These are phyloP conservation scores for Porites cylindrica DNA, from an alignment of 92 coral and sea anemone species.

Conservation along the genomic window DNA sequence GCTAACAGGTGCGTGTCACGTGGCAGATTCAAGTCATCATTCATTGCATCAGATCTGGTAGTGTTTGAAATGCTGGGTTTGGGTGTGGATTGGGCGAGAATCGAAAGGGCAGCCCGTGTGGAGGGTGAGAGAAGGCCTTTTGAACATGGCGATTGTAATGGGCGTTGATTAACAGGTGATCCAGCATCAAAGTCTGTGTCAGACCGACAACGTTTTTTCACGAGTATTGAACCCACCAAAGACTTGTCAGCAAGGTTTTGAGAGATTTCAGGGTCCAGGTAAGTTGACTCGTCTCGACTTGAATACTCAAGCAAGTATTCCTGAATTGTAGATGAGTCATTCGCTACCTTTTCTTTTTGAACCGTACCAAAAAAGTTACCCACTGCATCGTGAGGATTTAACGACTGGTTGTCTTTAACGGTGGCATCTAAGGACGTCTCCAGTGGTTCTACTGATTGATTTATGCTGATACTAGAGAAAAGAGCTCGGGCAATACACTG, in stretches of 20 bases:
- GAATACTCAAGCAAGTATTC: conserved; percentile 30
- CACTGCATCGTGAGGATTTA: background rate
- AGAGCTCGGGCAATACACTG: conserved; percentile 49
- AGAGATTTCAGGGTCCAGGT: background rate
- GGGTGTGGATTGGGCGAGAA: conserved; percentile 67
- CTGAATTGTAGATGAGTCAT: background rate
- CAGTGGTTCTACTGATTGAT: conserved; percentile 11
- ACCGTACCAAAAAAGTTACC: background rate
- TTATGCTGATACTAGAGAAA: background rate
- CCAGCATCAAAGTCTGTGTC: background rate
- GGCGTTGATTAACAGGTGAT: background rate
- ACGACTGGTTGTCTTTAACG: background rate
- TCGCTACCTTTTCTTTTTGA: background rate
- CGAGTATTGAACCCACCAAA: background rate
- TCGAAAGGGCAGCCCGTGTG: conserved; percentile 2
- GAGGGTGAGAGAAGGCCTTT: conserved; percentile 25
- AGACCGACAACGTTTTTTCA: background rate
- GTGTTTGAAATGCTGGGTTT: conserved; percentile 12
- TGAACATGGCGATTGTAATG: background rate
- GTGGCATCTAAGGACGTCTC: conserved; percentile 12
- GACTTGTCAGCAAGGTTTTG: background rate
- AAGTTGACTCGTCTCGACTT: background rate
- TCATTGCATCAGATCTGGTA: background rate
- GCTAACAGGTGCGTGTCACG: background rate
- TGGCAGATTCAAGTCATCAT: background rate